Percentiles rank a stretch among this genome's conserved stretches.
Conservation (phyloP, 2,888 invertebrate species). For the Nephrotoma guestfalica region DNA sequence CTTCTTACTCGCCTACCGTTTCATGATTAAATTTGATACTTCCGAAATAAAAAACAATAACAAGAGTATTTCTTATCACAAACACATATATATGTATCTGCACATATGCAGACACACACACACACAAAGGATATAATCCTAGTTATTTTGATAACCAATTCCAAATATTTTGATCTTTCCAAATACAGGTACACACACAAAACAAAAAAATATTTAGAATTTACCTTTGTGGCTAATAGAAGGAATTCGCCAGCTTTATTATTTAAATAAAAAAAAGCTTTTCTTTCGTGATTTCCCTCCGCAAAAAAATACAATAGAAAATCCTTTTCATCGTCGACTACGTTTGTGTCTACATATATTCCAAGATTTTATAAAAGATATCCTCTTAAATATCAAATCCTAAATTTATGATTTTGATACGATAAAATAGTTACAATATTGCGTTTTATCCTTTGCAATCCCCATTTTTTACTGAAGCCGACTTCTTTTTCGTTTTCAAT, state of each 20-base stretch:
- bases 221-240: not conserved
- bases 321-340: not conserved
- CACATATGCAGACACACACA: not conserved
- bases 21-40: not conserved
- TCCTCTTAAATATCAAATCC: not conserved
- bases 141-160: not conserved
- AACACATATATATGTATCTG: not conserved
- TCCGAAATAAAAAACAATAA: not conserved
- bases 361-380: not conserved
- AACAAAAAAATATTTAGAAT: not conserved
- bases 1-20: not conserved
- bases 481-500: not conserved
- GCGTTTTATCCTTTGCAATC: not conserved
- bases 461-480: not conserved
- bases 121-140: not conserved
- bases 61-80: not conserved
- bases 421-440: not conserved
- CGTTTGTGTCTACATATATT: not conserved
- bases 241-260: not conserved
- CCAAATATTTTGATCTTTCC: not conserved
- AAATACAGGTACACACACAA: not conserved
- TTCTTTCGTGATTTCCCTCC: not conserved
- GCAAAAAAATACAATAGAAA: not conserved
- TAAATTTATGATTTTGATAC: not conserved
- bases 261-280: not conserved